Percentiles rank a stretch among this genome's conserved stretches.
Conservation (phyloP, 2,888 invertebrate genomes). For the Strigamia maritima region DNA sequence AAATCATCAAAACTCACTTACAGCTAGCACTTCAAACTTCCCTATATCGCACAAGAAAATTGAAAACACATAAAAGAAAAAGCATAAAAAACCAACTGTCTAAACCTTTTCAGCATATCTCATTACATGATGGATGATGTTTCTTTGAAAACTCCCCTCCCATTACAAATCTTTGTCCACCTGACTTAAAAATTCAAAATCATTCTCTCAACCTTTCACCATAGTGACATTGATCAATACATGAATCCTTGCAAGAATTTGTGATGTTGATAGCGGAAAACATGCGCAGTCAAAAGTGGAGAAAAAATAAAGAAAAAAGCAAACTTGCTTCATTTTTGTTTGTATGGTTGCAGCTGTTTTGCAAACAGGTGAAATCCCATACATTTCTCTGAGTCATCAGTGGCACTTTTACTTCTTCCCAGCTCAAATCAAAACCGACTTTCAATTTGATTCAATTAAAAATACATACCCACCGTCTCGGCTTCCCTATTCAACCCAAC, state of each 20-base stretch:
- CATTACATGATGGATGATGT: conserved; percentile 18
- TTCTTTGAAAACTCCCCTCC: not conserved
- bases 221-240: not conserved
- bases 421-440: not conserved
- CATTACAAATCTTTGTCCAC: conserved; percentile 2
- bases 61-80: not conserved
- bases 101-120: conserved; percentile 5
- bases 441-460: not conserved
- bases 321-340: not conserved
- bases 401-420: conserved; percentile 13
- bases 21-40: not conserved
- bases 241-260: not conserved
- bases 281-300: not conserved
- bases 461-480: not conserved
- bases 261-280: not conserved
- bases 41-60: not conserved
- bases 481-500: not conserved
- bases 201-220: not conserved
- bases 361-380: conserved; percentile 6
- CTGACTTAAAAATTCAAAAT: not conserved
- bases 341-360: conserved; percentile 14
- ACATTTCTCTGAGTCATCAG: not conserved
- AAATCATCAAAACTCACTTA: not conserved
- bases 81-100: not conserved
- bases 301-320: not conserved